Evolutionary conservation across 2,888 invertebrate genomes (phyloP), one percentile per base, ranked within the genome.

Genomic region (Volucella zonaria): DNA sequence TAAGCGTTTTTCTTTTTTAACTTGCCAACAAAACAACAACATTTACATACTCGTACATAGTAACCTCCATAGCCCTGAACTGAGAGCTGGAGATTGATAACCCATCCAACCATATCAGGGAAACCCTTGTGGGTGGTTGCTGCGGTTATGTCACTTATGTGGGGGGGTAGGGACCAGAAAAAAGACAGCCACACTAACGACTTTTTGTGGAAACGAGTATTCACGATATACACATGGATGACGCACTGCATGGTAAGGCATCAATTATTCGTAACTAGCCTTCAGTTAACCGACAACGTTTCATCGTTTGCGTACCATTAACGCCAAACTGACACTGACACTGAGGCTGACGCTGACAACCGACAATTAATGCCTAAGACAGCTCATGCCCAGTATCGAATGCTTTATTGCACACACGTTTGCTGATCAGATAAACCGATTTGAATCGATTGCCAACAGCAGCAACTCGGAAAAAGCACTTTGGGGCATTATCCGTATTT

Each of bases 231-330:
- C 31, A 31, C 31, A 31, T 31, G 31, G 31, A 31, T 31, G 31
- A 31, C 31, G 31, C 31, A 31, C 31, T 31, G 31, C n/a, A 12
- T 49, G 66, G 12, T 15, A 66, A 52, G 45, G 49, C 49, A 23
- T 23, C 18, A 23, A 23, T 1, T 23, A 23, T 2, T 2, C 18
- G 18, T 23, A 79, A 73, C 68, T 82, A 75, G 70, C 80, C 79
- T 61, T 80, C 80, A 71, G 56, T 80, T 70, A 70, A 70, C 59
- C 59, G 66, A 23, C 68, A 70, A 47, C 59, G 45, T 75, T 83
- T 75, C 79, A 70, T 79, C 74, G 45, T 58, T 64, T 77, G 59
- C 54, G 71, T 81, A 71, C 66, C 59, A 78, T 78, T 78, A 79
- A 70, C 82, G 42, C 78, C 31, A 31, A 31, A 6, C 31, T 31